These are phyloP conservation scores for Allygus modestus DNA, from an alignment of 2,888 invertebrate species.

Conservation along the genomic window DNA sequence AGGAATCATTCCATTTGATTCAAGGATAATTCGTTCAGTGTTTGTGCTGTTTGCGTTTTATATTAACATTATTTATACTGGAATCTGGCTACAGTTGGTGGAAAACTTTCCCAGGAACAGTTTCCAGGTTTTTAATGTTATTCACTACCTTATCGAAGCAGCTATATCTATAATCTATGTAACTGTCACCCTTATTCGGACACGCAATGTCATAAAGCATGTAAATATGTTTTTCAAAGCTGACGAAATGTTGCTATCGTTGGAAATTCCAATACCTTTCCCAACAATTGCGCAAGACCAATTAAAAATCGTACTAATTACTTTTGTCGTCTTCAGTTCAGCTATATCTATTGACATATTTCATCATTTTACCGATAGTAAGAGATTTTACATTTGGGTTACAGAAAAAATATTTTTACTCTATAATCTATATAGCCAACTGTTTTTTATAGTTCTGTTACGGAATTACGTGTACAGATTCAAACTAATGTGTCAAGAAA, in stretches of 20 bases:
- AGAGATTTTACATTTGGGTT: not conserved
- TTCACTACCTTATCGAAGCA: not conserved
- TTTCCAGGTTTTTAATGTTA: constrained; percentile 8
- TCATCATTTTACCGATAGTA: constrained; percentile 15
- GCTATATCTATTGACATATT: not conserved
- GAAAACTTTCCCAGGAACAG: not conserved
- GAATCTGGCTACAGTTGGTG: constrained; percentile 3
- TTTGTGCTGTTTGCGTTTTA: not conserved
- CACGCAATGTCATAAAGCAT: not conserved
- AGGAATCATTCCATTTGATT: constrained; percentile 9
- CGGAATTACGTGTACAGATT: constrained; percentile 13
- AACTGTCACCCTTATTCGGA: not conserved
- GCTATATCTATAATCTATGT: constrained; percentile 22
- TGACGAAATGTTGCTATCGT: not conserved
- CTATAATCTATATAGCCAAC: constrained; percentile 5
- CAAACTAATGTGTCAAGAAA: not conserved
- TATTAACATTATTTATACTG: not conserved
- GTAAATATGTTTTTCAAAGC: constrained; percentile 24
- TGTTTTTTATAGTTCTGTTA: constrained; percentile 14
- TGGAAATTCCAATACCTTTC: constrained; percentile 3
- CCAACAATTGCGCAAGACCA: not conserved
- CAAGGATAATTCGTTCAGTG: constrained; percentile 20
- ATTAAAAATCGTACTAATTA: not conserved
- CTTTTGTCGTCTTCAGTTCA: not conserved
- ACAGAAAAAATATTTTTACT: constrained; percentile 20